A percentile compares a stretch with the other conserved stretches of the same genome.
phyloP scores from a whole-genome alignment of 2,797 vertebrate genomes.

The Takifugu rubripes region DNA sequence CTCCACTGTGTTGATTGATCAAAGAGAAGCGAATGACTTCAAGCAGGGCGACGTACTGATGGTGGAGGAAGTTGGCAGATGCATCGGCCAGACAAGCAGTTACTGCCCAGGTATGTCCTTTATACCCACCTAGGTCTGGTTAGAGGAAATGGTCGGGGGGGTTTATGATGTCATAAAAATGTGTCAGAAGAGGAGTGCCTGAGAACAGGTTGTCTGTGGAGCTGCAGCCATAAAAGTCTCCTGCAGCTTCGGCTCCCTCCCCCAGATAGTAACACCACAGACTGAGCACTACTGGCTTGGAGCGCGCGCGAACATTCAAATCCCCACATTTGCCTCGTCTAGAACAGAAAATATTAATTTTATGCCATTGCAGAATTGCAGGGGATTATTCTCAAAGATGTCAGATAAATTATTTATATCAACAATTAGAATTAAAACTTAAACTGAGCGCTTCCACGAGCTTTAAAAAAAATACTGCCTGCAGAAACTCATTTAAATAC shows the following conservation, averaged over 20 bases:
- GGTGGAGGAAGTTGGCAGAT: constrained; percentile 59
- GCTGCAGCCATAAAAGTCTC: constrained; percentile 65
- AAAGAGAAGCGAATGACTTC: constrained; percentile 36
- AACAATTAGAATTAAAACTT: neutral
- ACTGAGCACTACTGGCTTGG: constrained; percentile 20
- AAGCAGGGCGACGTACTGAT: constrained; percentile 40
- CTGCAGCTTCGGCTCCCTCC: constrained; percentile 58
- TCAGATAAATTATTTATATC: too few relatives aligned
- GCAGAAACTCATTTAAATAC: too few relatives aligned
- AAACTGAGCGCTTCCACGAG: too few relatives aligned
- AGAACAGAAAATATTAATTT: neutral
- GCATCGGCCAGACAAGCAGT: constrained; percentile 70
- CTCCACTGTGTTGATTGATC: neutral
- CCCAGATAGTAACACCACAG: constrained; percentile 48
- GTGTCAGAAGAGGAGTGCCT: constrained; percentile 67
- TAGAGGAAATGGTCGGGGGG: constrained; percentile 70
- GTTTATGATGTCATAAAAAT: constrained; percentile 81
- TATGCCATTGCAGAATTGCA: neutral
- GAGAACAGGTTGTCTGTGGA: constrained; percentile 73
- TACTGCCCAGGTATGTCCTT: constrained; percentile 72
- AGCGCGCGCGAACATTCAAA: neutral
- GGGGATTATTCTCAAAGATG: too few relatives aligned
- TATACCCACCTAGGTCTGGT: constrained; percentile 71
- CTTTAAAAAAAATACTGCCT: too few relatives aligned
- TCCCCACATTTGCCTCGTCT: neutral